A percentile compares a stretch with the other conserved stretches of the same genome.
phyloP scores from a whole-genome alignment of 2,888 invertebrate genomes.

The Lysandra coridon region DNA sequence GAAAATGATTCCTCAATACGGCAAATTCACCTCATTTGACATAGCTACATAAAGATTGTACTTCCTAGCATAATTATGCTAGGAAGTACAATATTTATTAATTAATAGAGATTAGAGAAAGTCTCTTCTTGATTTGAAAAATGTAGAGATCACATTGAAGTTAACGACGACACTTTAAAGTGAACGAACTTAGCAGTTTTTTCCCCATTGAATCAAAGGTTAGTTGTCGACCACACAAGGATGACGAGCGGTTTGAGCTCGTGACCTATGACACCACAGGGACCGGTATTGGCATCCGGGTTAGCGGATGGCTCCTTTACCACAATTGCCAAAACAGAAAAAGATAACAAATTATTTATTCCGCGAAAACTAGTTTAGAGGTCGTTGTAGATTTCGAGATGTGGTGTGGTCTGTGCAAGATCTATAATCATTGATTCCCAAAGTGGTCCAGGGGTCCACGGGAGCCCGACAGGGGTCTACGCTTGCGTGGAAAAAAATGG shows the following conservation, averaged over 20 bases:
- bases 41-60: no score
- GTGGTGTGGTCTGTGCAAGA: not conserved
- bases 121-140: not conserved
- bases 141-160: not conserved
- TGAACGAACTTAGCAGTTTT: not conserved
- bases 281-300: constrained; percentile 55
- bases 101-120: no score
- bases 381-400: not conserved
- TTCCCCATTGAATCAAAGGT: constrained; percentile 34
- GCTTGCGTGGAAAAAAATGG: no score
- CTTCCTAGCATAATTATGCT: no score
- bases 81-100: no score
- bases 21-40: not conserved
- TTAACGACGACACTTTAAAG: not conserved
- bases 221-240: constrained; percentile 36
- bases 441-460: no score
- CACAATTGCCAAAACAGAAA: not conserved
- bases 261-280: constrained; percentile 5
- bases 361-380: constrained; percentile 9
- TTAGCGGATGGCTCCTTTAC: constrained; percentile 46
- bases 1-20: not conserved
- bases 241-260: constrained; percentile 36
- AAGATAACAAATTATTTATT: not conserved
- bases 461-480: no score
- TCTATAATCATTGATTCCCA: not conserved